A percentile compares a stretch with the other conserved stretches of the same genome.
These are phyloP conservation scores for Sebastes glaucus DNA, from an alignment of 2,797 vertebrate species.

Conservation along the genomic window DNA sequence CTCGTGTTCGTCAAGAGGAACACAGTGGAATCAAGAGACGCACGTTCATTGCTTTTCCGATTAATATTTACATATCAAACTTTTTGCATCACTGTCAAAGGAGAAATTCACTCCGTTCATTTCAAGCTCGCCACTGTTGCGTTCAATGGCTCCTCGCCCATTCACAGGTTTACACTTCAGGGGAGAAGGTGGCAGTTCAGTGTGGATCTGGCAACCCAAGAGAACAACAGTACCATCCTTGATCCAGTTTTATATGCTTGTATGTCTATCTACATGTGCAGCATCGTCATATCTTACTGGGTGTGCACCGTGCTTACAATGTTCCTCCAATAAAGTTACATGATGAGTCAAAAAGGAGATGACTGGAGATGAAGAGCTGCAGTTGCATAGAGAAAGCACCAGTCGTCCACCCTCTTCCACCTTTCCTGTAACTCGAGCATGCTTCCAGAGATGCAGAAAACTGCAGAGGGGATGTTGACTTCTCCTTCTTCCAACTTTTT, in stretches of 20 bases:
- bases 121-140: constrained; percentile 3
- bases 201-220: not conserved
- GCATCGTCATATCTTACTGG: not conserved
- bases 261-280: constrained; percentile 29
- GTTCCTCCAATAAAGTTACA: not conserved
- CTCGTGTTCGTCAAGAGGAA: constrained; percentile 6
- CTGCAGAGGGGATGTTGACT: not conserved
- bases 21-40: constrained; percentile 5
- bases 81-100: constrained; percentile 68
- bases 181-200: not conserved
- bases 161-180: constrained; percentile 6
- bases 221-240: not conserved
- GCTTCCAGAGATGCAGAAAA: constrained; percentile 18
- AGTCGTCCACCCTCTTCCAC: not conserved
- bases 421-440: not conserved
- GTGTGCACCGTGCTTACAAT: not conserved
- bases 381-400: constrained; percentile 66
- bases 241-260: constrained; percentile 3
- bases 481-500: not conserved
- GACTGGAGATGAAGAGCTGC: constrained; percentile 31
- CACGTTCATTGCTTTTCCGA: constrained; percentile 34
- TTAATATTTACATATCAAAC: constrained; percentile 64
- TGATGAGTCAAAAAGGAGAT: constrained; percentile 6
- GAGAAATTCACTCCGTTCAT: constrained; percentile 36
- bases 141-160: constrained; percentile 2